Evolutionary conservation across 2,113 vertebrate genomes (phyloP).

Genomic region (Vidua macroura): DNA sequence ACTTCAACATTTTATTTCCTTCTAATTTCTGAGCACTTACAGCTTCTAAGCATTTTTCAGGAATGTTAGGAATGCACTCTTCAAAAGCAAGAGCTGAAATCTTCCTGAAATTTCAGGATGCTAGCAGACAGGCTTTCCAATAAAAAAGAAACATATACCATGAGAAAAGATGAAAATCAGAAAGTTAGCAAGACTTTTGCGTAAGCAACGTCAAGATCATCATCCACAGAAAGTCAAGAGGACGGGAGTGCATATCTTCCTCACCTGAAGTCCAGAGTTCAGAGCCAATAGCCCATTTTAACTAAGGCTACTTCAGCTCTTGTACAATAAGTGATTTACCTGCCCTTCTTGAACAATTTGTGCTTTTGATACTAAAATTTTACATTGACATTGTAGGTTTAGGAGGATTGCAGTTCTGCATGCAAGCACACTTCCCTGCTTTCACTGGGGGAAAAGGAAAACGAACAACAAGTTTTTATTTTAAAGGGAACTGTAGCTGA

Average conservation of each 20-base stretch:
- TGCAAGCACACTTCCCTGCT: background rate
- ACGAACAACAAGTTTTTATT: background rate
- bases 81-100: background rate
- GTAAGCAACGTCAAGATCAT: background rate
- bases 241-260: background rate
- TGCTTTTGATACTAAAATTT: background rate
- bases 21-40: background rate
- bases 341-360: background rate
- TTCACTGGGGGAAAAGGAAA: background rate
- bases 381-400: background rate
- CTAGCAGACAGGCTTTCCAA: background rate
- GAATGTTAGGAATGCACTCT: background rate
- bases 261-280: background rate
- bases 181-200: background rate
- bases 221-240: background rate
- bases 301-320: background rate
- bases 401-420: background rate
- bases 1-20: background rate
- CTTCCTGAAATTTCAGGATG: background rate
- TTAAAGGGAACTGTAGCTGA: background rate
- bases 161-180: background rate
- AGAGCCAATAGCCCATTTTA: background rate
- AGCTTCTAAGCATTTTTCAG: background rate
- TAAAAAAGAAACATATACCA: background rate
- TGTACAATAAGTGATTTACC: background rate